Evolutionary conservation across 2,113 vertebrate genomes (phyloP).

Genomic region (Dicaeum eximium): DNA sequence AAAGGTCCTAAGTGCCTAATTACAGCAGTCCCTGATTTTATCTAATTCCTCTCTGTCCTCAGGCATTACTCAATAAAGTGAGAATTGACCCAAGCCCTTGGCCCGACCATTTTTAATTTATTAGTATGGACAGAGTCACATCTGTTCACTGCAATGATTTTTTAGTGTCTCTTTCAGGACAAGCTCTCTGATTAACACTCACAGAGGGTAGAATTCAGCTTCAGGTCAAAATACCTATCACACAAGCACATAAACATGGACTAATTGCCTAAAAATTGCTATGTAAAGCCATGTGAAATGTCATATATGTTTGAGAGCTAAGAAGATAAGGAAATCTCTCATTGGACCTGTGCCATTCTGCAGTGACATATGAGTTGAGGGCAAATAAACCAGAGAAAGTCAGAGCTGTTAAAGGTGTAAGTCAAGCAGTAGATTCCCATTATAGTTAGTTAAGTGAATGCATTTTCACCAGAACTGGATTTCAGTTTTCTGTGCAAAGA

Average conservation of each 20-base stretch:
- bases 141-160: not conserved
- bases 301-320: not conserved
- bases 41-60: not conserved
- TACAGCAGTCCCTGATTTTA: not conserved
- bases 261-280: not conserved
- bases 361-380: not conserved
- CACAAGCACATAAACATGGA: not conserved
- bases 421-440: not conserved
- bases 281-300: not conserved
- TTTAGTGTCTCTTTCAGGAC: not conserved
- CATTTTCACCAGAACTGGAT: not conserved
- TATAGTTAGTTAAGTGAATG: not conserved
- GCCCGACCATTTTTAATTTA: not conserved
- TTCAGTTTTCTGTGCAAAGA: not conserved
- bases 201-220: not conserved
- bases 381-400: not conserved
- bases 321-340: not conserved
- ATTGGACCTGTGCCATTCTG: not conserved
- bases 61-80: not conserved
- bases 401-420: not conserved
- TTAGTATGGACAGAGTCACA: not conserved
- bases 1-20: not conserved
- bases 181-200: not conserved
- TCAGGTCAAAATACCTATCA: not conserved
- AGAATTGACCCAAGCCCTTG: not conserved